Conservation (phyloP, 92 coral and sea anemone species). For the Zoanthus solanderi region DNA sequence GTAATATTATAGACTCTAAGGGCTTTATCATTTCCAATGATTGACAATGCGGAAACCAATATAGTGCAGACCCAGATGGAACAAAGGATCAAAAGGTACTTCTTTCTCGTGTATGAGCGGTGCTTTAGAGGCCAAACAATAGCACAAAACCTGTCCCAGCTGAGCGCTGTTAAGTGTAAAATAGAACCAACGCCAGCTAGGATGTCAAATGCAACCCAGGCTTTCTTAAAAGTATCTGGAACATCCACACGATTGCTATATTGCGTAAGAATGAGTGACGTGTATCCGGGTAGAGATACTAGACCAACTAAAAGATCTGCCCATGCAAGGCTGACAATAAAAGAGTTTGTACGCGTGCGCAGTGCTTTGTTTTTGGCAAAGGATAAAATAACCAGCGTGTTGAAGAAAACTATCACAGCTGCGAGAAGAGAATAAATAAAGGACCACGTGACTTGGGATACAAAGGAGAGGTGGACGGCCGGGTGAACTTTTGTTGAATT, state of each 20-base stretch:
- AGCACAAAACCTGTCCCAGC: slow-evolving; percentile 87
- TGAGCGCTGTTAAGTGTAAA: slow-evolving; percentile 77
- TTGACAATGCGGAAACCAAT: slow-evolving; percentile 69
- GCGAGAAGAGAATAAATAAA: slow-evolving; percentile 49
- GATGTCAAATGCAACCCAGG: slow-evolving; percentile 81
- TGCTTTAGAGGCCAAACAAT: slow-evolving; percentile 83
- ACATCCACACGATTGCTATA: slow-evolving; percentile 40
- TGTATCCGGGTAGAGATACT: slow-evolving; percentile 79
- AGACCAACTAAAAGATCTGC: slow-evolving; percentile 81
- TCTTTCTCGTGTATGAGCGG: slow-evolving; percentile 69
- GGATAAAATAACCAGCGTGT: slow-evolving; percentile 72
- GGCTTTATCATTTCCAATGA: slow-evolving; percentile 62
- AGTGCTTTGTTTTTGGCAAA: slow-evolving; percentile 73
- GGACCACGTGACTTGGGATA: slow-evolving; percentile 55
- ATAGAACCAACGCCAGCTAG: slow-evolving; percentile 84
- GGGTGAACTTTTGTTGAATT: slow-evolving; percentile 6
- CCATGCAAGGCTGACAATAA: slow-evolving; percentile 72
- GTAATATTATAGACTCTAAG: slow-evolving; percentile 67
- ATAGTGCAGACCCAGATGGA: slow-evolving; percentile 69
- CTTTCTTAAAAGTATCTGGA: slow-evolving; percentile 31
- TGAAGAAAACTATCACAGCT: slow-evolving; percentile 59
- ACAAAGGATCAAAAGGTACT: slow-evolving; percentile 65
- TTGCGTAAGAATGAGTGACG: slow-evolving; percentile 60
- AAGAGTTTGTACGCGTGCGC: slow-evolving; percentile 84
- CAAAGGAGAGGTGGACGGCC: neutral